Percentiles rank a stretch among this genome's conserved stretches.
phyloP scores from a whole-genome alignment of 2,888 invertebrate species.

The Ecdyonurus torrentis region DNA sequence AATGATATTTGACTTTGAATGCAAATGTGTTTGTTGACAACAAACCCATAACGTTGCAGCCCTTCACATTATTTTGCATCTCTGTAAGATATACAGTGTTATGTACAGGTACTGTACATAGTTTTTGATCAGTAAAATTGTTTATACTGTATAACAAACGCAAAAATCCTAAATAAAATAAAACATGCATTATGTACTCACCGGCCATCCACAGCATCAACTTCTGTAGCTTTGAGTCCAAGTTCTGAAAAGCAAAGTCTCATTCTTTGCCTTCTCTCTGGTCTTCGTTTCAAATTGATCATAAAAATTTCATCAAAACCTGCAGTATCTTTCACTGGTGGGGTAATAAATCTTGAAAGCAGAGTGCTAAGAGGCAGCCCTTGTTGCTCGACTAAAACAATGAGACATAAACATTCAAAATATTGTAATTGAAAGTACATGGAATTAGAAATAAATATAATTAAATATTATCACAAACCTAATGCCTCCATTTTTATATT shows the following conservation, averaged over 20 bases:
- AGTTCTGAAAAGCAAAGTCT: constrained; percentile 56
- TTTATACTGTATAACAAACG: too few species aligned
- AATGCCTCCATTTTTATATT: constrained; percentile 63
- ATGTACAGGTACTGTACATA: too few species aligned
- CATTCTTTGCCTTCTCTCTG: constrained; percentile 69
- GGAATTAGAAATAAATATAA: neutral
- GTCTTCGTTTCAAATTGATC: constrained; percentile 77
- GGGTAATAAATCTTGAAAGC: constrained; percentile 22
- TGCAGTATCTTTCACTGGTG: constrained; percentile 38
- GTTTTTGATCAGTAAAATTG: too few species aligned
- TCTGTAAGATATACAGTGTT: too few species aligned
- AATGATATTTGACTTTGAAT: too few species aligned
- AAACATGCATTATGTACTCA: too few species aligned
- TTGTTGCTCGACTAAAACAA: constrained; percentile 21
- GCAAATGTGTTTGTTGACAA: too few species aligned
- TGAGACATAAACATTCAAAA: neutral
- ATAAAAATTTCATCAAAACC: constrained; percentile 70
- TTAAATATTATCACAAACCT: constrained; percentile 26
- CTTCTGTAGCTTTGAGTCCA: constrained; percentile 54
- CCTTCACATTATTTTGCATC: too few species aligned
- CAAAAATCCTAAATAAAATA: too few species aligned
- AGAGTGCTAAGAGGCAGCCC: constrained; percentile 21
- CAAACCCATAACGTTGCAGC: too few species aligned
- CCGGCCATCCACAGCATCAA: constrained; percentile 86
- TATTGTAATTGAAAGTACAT: neutral